phyloP scores from a whole-genome alignment of 2,113 vertebrate genomes.

The Corapipo altera region DNA sequence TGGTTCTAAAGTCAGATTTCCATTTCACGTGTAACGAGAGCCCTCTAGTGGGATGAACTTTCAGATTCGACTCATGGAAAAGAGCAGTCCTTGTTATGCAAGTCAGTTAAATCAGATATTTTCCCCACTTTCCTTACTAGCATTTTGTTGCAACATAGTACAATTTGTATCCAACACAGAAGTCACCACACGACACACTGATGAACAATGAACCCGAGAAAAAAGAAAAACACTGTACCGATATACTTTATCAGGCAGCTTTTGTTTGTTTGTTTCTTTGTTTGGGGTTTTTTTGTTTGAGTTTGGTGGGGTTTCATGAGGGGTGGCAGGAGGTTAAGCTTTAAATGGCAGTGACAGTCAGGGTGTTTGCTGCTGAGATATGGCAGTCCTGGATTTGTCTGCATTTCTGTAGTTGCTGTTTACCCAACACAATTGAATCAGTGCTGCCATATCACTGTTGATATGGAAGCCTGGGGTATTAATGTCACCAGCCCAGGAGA shows the following conservation, averaged over 20 bases:
- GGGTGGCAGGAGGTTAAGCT: not conserved
- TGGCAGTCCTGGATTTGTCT: not conserved
- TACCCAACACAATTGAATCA: not conserved
- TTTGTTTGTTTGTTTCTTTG: not conserved
- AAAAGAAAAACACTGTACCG: not conserved
- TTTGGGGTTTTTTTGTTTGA: not conserved
- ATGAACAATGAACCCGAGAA: not conserved
- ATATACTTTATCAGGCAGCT: not conserved
- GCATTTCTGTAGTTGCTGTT: not conserved
- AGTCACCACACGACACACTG: not conserved
- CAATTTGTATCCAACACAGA: not conserved
- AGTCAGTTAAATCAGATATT: not conserved
- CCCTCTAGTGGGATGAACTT: slow-evolving; percentile 69
- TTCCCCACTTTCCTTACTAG: not conserved
- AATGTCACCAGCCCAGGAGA: not conserved
- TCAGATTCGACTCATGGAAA: rapidly evolving
- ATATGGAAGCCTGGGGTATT: not conserved
- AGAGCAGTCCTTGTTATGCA: too few species aligned
- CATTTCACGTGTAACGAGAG: slow-evolving; percentile 52
- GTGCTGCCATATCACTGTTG: not conserved
- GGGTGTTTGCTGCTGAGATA: not conserved
- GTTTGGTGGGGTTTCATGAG: not conserved
- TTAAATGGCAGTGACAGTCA: not conserved
- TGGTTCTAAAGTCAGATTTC: not conserved
- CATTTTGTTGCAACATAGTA: not conserved